Conservation (phyloP, 1,140 invertebrate species). For the Delia radicum region DNA sequence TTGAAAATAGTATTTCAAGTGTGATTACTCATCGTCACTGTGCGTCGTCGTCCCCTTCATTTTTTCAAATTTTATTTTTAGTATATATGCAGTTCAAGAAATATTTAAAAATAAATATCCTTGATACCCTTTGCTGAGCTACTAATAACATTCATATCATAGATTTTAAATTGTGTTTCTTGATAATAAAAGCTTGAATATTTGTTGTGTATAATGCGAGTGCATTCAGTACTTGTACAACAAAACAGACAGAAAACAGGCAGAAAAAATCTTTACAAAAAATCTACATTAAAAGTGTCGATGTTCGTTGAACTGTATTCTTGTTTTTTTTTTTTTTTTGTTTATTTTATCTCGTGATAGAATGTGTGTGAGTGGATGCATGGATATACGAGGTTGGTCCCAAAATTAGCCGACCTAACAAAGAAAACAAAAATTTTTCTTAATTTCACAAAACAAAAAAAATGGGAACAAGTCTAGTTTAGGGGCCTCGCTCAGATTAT, state of each 20-base stretch:
- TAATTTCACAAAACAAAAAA: too few relatives aligned
- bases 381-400: not conserved
- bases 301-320: not conserved
- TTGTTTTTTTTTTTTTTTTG: not conserved
- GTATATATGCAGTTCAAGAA: conserved; percentile 1
- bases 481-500: too few relatives aligned
- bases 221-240: too few relatives aligned
- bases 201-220: not conserved
- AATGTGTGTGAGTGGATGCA: not conserved
- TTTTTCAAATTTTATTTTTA: conserved; percentile 1
- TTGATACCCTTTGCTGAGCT: conserved; percentile 12
- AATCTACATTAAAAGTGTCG: not conserved
- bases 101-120: conserved; percentile 21
- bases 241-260: not conserved
- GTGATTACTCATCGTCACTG: conserved; percentile 2
- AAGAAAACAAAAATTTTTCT: too few relatives aligned
- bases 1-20: not conserved
- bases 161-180: not conserved
- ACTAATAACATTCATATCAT: not conserved
- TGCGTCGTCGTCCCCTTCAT: not conserved
- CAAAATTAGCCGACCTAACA: too few relatives aligned
- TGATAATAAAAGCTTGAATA: not conserved
- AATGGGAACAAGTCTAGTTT: too few relatives aligned
- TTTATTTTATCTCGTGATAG: not conserved
- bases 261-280: not conserved